phyloP scores from a whole-genome alignment of 2,797 vertebrate species.

The Anabacerthia variegaticeps region DNA sequence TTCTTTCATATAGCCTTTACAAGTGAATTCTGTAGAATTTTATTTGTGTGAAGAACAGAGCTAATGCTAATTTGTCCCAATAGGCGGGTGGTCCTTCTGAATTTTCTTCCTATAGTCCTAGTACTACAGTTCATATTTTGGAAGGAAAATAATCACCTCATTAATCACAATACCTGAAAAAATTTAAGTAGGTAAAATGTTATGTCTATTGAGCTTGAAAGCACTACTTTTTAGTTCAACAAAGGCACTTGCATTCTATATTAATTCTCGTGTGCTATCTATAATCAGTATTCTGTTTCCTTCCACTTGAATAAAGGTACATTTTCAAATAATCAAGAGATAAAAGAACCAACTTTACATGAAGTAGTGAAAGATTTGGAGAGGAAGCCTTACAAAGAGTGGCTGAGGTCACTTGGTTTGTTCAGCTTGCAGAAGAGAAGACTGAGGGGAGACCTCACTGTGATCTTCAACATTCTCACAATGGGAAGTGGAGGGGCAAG shows the following conservation, averaged over 20 bases:
- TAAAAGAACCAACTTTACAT: background rate
- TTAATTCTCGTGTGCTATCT: background rate
- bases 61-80: background rate
- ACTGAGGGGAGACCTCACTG: background rate
- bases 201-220: background rate
- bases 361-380: background rate
- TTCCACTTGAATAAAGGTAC: background rate
- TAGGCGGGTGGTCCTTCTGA: background rate
- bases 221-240: background rate
- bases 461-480: background rate
- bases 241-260: background rate
- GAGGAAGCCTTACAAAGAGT: too few species aligned
- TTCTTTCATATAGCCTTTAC: background rate
- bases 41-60: background rate
- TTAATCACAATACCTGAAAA: background rate
- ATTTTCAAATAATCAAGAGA: background rate
- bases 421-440: background rate
- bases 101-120: background rate
- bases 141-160: background rate
- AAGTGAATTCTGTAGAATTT: background rate
- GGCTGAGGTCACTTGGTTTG: background rate
- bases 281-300: background rate
- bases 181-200: background rate
- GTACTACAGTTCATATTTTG: background rate
- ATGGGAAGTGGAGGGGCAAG: background rate